These are phyloP conservation scores for Coregonus sp. DNA, from an alignment of 2,797 vertebrate genomes.

Conservation along the genomic window DNA sequence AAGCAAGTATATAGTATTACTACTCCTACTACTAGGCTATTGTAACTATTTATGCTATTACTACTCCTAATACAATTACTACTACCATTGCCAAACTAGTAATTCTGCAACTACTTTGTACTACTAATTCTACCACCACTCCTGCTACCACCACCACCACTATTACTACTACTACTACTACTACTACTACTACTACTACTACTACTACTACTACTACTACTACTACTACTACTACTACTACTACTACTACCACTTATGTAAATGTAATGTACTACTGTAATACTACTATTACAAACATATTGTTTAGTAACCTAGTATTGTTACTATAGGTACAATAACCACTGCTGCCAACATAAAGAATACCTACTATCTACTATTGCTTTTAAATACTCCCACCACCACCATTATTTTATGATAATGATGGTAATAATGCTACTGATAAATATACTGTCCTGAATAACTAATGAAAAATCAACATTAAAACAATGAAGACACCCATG, in stretches of 20 bases:
- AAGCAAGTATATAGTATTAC: slow-evolving; percentile 22
- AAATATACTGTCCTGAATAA: too few relatives aligned
- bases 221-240: accelerated
- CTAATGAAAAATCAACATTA: slow-evolving; percentile 5
- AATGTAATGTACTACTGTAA: too few relatives aligned
- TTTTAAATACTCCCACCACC: not conserved
- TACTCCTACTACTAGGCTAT: slow-evolving; percentile 12
- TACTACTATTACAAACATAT: too few relatives aligned
- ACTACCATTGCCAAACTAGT: slow-evolving; percentile 15
- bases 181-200: not conserved
- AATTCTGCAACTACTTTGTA: not conserved
- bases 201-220: not conserved
- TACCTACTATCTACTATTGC: too few relatives aligned
- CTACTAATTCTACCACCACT: too few relatives aligned
- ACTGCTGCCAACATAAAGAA: too few relatives aligned
- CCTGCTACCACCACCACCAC: too few relatives aligned
- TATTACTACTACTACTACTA: too few relatives aligned
- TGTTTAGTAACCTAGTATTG: too few relatives aligned
- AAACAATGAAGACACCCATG: slow-evolving; percentile 33
- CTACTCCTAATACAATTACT: slow-evolving; percentile 39
- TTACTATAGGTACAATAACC: too few relatives aligned
- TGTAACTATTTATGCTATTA: not conserved
- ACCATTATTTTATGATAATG: not conserved
- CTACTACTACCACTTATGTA: too few relatives aligned
- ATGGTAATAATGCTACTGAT: too few relatives aligned